Conservation (phyloP, 2,888 invertebrate species). For the Ophraella communa region DNA sequence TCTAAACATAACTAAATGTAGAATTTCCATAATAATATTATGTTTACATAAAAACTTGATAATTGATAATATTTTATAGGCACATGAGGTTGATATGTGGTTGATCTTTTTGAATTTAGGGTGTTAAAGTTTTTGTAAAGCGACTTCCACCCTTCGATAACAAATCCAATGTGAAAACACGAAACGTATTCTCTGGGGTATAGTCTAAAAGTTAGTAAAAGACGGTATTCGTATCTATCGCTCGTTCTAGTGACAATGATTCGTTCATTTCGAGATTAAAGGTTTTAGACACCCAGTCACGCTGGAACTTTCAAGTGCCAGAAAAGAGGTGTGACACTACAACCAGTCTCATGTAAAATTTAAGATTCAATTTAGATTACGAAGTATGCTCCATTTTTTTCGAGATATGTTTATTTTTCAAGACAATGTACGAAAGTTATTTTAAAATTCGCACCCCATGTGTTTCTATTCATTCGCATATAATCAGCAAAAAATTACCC, state of each 20-base stretch:
- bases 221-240: neutral
- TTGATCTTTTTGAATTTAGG: neutral
- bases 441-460: neutral
- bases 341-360: constrained; percentile 20
- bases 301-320: constrained; percentile 16
- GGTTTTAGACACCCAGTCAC: constrained; percentile 27
- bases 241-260: constrained; percentile 17
- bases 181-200: neutral
- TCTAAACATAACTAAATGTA: too few species aligned
- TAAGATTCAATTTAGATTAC: constrained; percentile 15
- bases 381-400: constrained; percentile 13
- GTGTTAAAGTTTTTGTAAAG: neutral
- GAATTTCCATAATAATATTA: too few species aligned
- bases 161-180: neutral
- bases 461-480: neutral
- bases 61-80: too few species aligned
- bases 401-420: neutral
- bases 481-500: neutral
- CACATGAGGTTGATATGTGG: too few species aligned
- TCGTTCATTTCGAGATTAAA: constrained; percentile 29
- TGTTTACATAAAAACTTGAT: too few species aligned
- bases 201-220: neutral
- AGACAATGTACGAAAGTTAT: constrained; percentile 2
- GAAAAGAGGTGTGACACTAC: constrained; percentile 11
- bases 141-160: neutral